These are phyloP conservation scores for Podabrus alpinus DNA, from an alignment of 2,888 invertebrate genomes.

Conservation along the genomic window DNA sequence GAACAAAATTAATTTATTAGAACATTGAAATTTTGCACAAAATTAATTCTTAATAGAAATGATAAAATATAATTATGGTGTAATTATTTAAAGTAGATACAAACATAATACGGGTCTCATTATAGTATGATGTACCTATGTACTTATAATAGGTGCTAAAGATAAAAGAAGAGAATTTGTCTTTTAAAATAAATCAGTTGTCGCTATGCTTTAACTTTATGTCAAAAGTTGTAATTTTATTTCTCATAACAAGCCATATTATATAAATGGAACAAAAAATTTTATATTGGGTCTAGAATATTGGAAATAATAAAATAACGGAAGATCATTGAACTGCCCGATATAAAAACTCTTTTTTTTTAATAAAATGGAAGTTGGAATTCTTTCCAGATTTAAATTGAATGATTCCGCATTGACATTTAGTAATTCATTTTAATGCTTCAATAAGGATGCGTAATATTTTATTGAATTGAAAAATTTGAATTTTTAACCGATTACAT, in stretches of 20 bases:
- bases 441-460: not conserved
- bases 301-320: not conserved
- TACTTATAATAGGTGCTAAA: not conserved
- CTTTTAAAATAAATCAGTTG: not conserved
- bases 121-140: too few species aligned
- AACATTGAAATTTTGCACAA: not conserved
- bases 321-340: not conserved
- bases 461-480: not conserved
- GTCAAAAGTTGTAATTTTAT: not conserved
- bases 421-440: not conserved
- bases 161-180: not conserved
- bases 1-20: not conserved
- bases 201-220: not conserved
- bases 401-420: not conserved
- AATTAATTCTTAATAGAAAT: not conserved
- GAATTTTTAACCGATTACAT: too few species aligned
- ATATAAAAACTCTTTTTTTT: not conserved
- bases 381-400: not conserved
- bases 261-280: not conserved
- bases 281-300: not conserved
- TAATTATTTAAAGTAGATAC: too few species aligned
- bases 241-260: not conserved
- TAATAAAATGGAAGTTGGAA: not conserved
- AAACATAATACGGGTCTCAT: too few species aligned
- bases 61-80: too few species aligned